phyloP scores from a whole-genome alignment of 2,113 vertebrate genomes.

The Meleagris gallopavo region DNA sequence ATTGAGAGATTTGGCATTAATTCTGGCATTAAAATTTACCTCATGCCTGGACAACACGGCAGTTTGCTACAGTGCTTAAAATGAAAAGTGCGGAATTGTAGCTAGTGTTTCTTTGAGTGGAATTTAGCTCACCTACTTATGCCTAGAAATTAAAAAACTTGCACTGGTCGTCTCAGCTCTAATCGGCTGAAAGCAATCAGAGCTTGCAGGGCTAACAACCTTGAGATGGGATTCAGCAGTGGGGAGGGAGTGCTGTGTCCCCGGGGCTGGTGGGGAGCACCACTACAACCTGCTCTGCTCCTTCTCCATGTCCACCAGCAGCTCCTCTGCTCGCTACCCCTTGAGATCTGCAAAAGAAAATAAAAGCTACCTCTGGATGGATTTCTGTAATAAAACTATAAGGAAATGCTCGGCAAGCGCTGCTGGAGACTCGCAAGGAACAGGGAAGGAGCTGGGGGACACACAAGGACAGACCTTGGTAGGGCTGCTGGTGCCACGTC shows the following conservation, averaged over 20 bases:
- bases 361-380: neutral
- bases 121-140: neutral
- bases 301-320: neutral
- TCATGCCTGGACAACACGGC: slow-evolving; percentile 24
- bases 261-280: rapidly evolving
- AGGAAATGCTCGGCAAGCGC: neutral
- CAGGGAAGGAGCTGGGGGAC: rapidly evolving
- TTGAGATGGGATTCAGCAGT: rapidly evolving
- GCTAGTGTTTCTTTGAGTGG: neutral
- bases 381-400: neutral
- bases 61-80: slow-evolving; percentile 28
- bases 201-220: neutral
- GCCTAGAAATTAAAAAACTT: neutral
- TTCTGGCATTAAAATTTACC: slow-evolving; percentile 63
- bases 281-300: neutral
- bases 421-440: neutral
- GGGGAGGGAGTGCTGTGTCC: neutral
- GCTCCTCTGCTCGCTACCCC: neutral
- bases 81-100: neutral
- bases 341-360: neutral
- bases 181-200: rapidly evolving
- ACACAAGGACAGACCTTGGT: neutral
- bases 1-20: slow-evolving; percentile 61
- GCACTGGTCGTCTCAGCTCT: neutral
- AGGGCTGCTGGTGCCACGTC: neutral